phyloP scores from a whole-genome alignment of 2,888 invertebrate species.

The Athalia circularis region DNA sequence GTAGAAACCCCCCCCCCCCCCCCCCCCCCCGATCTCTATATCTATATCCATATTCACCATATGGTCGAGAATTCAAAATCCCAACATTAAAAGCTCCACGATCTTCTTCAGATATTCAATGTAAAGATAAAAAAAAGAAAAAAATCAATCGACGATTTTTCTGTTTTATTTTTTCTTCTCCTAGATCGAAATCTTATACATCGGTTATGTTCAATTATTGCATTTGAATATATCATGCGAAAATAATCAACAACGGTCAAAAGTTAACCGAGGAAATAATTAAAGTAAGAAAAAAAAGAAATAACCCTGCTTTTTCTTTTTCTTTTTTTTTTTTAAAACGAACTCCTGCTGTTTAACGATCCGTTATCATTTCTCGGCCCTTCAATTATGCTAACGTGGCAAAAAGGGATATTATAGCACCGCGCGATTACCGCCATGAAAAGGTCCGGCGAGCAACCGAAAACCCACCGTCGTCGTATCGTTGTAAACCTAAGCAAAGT shows the following conservation, averaged over 20 bases:
- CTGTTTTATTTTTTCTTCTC: not conserved
- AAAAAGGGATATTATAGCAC: not conserved
- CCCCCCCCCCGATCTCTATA: too few relatives aligned
- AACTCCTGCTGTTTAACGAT: not conserved
- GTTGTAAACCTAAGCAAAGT: not conserved
- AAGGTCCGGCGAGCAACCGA: too few relatives aligned
- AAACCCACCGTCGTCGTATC: too few relatives aligned
- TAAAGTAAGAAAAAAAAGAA: not conserved
- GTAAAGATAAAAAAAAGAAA: too few relatives aligned
- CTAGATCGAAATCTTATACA: not conserved
- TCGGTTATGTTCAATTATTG: not conserved
- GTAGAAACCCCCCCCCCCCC: not conserved
- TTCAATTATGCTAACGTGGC: not conserved
- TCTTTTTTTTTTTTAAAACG: not conserved
- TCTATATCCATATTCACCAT: not conserved
- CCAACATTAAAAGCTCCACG: too few relatives aligned
- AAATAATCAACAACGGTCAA: too few relatives aligned
- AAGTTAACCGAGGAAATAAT: too few relatives aligned
- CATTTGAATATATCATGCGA: not conserved
- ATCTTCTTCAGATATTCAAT: too few relatives aligned
- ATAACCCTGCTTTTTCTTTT: not conserved
- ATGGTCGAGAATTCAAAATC: not conserved
- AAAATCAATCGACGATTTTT: not conserved
- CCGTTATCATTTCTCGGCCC: not conserved
- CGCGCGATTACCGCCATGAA: too few relatives aligned